phyloP scores from a whole-genome alignment of 92 coral and sea anemone species.

The Zoanthus sociatus region DNA sequence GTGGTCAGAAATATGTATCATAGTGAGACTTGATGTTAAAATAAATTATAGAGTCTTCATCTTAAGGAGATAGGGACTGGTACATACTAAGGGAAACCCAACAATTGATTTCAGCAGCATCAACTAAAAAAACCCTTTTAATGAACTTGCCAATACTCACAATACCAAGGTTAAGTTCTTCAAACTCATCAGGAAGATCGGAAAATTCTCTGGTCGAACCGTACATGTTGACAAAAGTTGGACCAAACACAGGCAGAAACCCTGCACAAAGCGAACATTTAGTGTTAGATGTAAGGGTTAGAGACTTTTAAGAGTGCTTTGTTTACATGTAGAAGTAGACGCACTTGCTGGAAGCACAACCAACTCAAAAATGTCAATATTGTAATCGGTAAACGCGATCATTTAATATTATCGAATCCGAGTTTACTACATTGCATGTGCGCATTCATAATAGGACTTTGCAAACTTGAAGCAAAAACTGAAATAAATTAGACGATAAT shows the following conservation, averaged over 20 bases:
- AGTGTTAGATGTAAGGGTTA: not conserved
- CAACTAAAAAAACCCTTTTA: not conserved
- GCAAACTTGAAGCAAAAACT: too few species aligned
- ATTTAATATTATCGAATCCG: not conserved
- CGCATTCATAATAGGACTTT: not conserved
- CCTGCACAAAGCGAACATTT: conserved; percentile 26
- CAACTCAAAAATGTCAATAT: too few species aligned
- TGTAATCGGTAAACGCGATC: not conserved
- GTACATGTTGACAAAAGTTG: conserved; percentile 62
- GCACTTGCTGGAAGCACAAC: too few species aligned
- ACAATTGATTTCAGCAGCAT: too few species aligned
- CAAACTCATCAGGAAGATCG: conserved; percentile 66
- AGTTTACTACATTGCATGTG: not conserved
- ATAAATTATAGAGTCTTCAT: too few species aligned
- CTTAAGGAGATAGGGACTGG: too few species aligned
- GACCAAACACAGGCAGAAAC: conserved; percentile 66
- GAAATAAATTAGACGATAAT: not conserved
- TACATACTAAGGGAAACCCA: too few species aligned
- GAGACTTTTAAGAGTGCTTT: too few species aligned
- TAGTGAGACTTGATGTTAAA: too few species aligned
- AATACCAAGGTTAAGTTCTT: conserved; percentile 62
- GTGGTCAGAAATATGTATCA: too few species aligned
- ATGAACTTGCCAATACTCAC: conserved; percentile 18
- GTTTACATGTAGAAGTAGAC: too few species aligned
- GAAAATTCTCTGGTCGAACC: conserved; percentile 69